These are phyloP conservation scores for Apodemus speciosus DNA, from an alignment of 2,113 vertebrate genomes.

Conservation along the genomic window DNA sequence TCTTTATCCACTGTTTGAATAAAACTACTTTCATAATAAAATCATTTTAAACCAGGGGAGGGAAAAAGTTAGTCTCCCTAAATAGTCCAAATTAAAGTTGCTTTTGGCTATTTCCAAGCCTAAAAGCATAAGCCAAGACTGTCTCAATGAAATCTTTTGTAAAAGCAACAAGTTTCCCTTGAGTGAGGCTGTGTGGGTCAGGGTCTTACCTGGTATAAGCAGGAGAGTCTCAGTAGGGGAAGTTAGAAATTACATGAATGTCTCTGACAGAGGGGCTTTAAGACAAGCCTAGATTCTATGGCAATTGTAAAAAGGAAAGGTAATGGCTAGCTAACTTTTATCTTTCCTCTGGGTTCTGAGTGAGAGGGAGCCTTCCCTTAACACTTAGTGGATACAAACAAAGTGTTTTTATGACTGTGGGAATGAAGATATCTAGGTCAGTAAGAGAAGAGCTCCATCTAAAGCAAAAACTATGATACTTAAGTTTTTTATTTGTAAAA, in stretches of 20 bases:
- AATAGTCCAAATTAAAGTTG: constrained; percentile 70
- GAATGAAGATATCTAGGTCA: constrained; percentile 9
- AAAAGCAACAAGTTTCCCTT: constrained; percentile 58
- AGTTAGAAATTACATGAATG: constrained; percentile 73
- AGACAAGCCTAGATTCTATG: constrained; percentile 25
- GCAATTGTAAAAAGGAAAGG: background rate
- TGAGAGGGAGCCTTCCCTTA: constrained; percentile 43
- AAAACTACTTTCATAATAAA: constrained; percentile 72
- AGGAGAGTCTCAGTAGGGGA: constrained; percentile 52
- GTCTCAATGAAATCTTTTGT: constrained; percentile 77
- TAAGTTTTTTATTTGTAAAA: constrained; percentile 6
- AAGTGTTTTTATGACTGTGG: background rate
- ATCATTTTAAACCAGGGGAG: constrained; percentile 38
- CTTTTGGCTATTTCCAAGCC: constrained; percentile 69
- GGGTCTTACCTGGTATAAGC: constrained; percentile 73
- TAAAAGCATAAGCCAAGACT: constrained; percentile 71
- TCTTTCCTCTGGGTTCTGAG: constrained; percentile 51
- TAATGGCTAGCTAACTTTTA: constrained; percentile 3
- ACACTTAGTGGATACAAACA: constrained; percentile 25
- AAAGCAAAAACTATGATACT: background rate
- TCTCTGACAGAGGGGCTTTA: constrained; percentile 49
- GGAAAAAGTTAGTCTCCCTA: constrained; percentile 69
- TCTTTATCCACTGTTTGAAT: constrained; percentile 58
- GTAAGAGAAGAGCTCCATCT: background rate
- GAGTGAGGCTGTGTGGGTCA: constrained; percentile 62